These are phyloP conservation scores for Bufotes viridis DNA, from an alignment of 2,797 vertebrate species.

Conservation along the genomic window DNA sequence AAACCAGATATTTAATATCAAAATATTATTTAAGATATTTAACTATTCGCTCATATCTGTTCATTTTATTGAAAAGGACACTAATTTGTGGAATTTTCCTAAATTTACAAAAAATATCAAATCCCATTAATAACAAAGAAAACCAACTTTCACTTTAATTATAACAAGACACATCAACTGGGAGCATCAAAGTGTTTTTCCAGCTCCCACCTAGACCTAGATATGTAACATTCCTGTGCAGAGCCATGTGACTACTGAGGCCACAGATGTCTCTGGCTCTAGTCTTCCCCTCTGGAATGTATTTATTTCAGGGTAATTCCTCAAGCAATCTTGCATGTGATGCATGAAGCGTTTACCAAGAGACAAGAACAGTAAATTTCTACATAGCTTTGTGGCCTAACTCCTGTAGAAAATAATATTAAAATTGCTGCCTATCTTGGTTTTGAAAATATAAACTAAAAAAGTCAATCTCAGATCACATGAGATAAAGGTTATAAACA, in stretches of 20 bases:
- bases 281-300: conserved; percentile 28
- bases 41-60: not conserved
- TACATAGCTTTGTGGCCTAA: not conserved
- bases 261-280: conserved; percentile 43
- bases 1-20: no score
- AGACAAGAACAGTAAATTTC: not conserved
- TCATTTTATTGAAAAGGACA: not conserved
- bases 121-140: conserved; percentile 20
- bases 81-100: not conserved
- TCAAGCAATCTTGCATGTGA: not conserved
- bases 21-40: no score
- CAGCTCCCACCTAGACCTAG: conserved; percentile 39
- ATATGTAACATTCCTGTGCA: conserved; percentile 41
- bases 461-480: no score
- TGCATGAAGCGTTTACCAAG: not conserved
- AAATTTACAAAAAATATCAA: conserved; percentile 1
- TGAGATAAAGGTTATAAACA: no score
- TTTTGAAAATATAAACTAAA: no score
- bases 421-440: no score
- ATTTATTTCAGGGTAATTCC: conserved; percentile 33
- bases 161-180: conserved; percentile 23
- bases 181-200: conserved; percentile 44
- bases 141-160: conserved; percentile 27
- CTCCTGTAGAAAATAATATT: not conserved
- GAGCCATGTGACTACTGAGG: conserved; percentile 30